phyloP scores from a whole-genome alignment of 2,888 invertebrate genomes.

The Heliconius ismenius region DNA sequence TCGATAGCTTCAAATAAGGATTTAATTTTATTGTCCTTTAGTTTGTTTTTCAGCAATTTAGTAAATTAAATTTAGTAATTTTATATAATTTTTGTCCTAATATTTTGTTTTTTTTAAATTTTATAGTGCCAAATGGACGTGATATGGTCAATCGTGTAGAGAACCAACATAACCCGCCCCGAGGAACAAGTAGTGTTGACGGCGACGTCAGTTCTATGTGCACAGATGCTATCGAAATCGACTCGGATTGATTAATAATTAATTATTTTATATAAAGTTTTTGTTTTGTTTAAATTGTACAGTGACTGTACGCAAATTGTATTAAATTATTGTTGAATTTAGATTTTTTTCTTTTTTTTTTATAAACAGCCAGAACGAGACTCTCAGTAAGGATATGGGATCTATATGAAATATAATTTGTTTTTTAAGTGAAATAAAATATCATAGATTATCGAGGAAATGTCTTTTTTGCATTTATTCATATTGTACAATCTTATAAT shows the following conservation, averaged over 20 bases:
- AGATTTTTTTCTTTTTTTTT: neutral
- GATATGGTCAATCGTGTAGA: slow-evolving; percentile 24
- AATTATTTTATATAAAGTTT: neutral
- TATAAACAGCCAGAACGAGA: too few species aligned
- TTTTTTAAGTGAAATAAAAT: slow-evolving; percentile 35
- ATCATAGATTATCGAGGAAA: slow-evolving; percentile 69
- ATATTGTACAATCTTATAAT: slow-evolving; percentile 83
- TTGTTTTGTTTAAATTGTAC: slow-evolving; percentile 8
- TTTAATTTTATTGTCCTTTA: too few species aligned
- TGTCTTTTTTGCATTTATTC: slow-evolving; percentile 83
- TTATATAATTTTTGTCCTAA: neutral
- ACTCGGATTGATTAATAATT: slow-evolving; percentile 56
- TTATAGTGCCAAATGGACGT: slow-evolving; percentile 30
- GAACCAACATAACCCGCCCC: slow-evolving; percentile 22
- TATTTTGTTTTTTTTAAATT: slow-evolving; percentile 16
- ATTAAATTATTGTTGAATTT: slow-evolving; percentile 31
- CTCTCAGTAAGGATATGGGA: neutral
- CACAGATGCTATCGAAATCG: slow-evolving; percentile 65
- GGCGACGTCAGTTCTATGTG: slow-evolving; percentile 72
- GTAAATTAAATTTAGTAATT: neutral
- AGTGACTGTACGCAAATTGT: neutral
- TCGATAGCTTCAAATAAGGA: too few species aligned
- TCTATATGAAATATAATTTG: neutral
- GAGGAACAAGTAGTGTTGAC: slow-evolving; percentile 60
- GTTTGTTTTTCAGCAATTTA: too few species aligned